Conservation (phyloP, 2,113 vertebrate genomes). For the Pluvialis apricaria region DNA sequence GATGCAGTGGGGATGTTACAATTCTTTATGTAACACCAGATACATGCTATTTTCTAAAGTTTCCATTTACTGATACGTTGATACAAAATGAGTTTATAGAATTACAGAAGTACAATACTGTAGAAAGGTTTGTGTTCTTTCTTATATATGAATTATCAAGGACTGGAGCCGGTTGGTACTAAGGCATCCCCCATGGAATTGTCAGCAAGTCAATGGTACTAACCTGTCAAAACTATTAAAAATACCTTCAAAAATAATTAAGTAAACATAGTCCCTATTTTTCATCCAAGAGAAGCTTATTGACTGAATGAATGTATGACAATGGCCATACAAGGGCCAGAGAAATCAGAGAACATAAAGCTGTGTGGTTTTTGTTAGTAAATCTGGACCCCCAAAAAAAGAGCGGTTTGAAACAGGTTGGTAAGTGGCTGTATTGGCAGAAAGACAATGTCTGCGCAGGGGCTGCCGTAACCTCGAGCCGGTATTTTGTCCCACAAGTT, state of each 20-base stretch:
- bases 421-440: background rate
- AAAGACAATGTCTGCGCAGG: background rate
- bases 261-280: background rate
- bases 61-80: background rate
- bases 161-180: background rate
- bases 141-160: background rate
- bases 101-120: background rate
- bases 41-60: background rate
- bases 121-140: background rate
- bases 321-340: background rate
- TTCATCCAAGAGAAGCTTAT: background rate
- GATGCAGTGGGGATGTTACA: background rate
- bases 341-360: background rate
- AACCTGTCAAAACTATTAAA: background rate
- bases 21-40: background rate
- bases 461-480: rapidly evolving
- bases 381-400: background rate
- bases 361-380: background rate
- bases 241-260: background rate
- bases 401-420: background rate
- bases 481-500: background rate
- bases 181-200: background rate
- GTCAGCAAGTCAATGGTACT: background rate
- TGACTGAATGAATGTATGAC: background rate
- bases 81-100: background rate